Evolutionary conservation across 2,888 invertebrate genomes (phyloP), one percentile per base, ranked within the genome.

Genomic region (Rhorus exstirpatorius): DNA sequence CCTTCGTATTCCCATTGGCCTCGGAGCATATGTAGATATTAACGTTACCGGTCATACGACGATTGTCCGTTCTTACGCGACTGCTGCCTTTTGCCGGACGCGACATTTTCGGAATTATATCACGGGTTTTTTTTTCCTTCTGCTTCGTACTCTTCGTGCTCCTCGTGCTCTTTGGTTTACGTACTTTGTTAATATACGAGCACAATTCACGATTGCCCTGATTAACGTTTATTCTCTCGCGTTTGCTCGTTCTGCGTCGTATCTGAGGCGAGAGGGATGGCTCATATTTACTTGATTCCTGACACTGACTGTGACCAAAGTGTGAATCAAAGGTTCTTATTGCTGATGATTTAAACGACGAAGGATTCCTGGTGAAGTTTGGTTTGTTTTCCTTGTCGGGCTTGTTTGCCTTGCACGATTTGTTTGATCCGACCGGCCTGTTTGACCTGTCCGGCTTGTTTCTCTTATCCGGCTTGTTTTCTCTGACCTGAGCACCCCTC

Each of bases 11-110:
- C 0, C 88, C 88, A 4, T 78, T 86, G 0, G 87, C 84, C 53
- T 90, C 89, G 2, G 90, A 91, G 19, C 90, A 91, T n/a, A 91
- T 90, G 75, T 91, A 91, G 24, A 91, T 90, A 53, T 91, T 91
- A 1, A 91, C 88, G 44, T 89, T 90, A 14, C 91, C 90, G 0
- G 89, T 90, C 90, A 91, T 90, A 7, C 80, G 83, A 35, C 90
- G 90, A 80, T 90, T 89, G 60, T 91, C 89, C 14, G 82, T 83
- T 41, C 31, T 71, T 35, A 81, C 51, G n/a, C 71, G 70, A 38
- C 75, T 58, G 58, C 65, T 75, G 35, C 44, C 41, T 24, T 82
- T 76, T 6, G 21, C 3, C 21, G 21, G 58, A 7, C 63, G 63
- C 3, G 49, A 7, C 7, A 58, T 14, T 55, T 78, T 81, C 7